These are phyloP conservation scores for Drosophila meridiana DNA, from an alignment of 2,888 invertebrate species.

Conservation along the genomic window DNA sequence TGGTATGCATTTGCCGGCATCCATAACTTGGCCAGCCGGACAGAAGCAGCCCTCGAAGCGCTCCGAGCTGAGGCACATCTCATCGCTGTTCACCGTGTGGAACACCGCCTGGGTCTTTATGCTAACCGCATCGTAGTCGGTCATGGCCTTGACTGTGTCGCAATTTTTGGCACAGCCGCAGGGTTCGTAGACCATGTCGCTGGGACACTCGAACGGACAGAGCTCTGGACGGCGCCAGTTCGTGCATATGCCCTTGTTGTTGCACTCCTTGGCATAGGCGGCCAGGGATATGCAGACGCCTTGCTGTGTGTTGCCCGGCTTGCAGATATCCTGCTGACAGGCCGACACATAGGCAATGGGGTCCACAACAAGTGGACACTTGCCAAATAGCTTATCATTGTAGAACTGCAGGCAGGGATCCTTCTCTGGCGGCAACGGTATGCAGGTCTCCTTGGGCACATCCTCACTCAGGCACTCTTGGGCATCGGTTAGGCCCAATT, in stretches of 20 bases:
- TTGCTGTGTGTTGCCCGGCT: constrained; percentile 86
- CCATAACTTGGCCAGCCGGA: constrained; percentile 89
- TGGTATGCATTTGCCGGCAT: constrained; percentile 90
- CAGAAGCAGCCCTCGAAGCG: constrained; percentile 94
- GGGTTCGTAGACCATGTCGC: constrained; percentile 82
- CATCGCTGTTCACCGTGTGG: constrained; percentile 72
- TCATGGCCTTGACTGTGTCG: constrained; percentile 73
- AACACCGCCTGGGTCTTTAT: constrained; percentile 74
- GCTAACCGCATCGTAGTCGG: constrained; percentile 80
- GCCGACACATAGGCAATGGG: constrained; percentile 88
- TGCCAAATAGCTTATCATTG: constrained; percentile 86
- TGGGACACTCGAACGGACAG: constrained; percentile 88
- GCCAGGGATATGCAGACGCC: constrained; percentile 89
- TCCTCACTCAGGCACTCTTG: constrained; percentile 86
- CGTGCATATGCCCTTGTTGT: constrained; percentile 89
- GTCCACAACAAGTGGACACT: constrained; percentile 91
- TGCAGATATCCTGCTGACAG: constrained; percentile 90
- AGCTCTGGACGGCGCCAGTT: constrained; percentile 88
- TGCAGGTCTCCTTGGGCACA: constrained; percentile 85
- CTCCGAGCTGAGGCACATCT: constrained; percentile 85
- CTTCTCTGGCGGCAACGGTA: constrained; percentile 87
- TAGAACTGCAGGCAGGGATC: constrained; percentile 90
- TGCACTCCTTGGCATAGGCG: constrained; percentile 91
- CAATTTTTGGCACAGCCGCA: constrained; percentile 85
- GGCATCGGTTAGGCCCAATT: constrained; percentile 85